These are phyloP conservation scores for Vidua chalybeata DNA, from an alignment of 2,113 vertebrate genomes.

Conservation along the genomic window DNA sequence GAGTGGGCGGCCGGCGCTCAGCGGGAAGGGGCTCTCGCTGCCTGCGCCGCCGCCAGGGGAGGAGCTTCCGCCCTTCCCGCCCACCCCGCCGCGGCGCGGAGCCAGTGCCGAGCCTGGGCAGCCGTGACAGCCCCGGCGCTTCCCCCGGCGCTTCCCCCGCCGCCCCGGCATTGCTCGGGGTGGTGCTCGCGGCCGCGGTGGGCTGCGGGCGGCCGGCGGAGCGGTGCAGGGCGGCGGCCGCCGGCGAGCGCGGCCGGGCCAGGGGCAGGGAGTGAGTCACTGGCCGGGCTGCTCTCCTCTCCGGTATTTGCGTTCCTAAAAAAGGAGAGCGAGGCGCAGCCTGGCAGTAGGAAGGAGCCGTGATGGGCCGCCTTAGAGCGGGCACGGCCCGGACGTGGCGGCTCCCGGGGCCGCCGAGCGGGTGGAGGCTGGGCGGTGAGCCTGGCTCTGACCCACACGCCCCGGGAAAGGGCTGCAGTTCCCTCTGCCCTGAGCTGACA, in stretches of 20 bases:
- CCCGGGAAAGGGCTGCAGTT: neutral
- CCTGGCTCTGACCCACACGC: neutral
- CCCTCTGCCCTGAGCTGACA: neutral
- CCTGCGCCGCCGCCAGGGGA: neutral
- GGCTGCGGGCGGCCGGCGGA: neutral
- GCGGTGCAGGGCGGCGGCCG: neutral
- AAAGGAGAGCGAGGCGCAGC: neutral
- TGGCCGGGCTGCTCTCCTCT: too few species aligned
- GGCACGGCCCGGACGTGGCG: neutral
- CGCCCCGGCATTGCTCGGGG: neutral
- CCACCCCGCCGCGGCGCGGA: neutral
- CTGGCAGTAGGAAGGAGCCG: neutral
- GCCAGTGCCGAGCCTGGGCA: neutral
- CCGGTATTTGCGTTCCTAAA: neutral
- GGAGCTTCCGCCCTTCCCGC: neutral
- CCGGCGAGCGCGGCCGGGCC: neutral
- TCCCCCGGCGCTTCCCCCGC: too few species aligned
- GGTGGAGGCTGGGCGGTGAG: neutral
- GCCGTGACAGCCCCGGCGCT: neutral
- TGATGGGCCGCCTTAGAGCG: accelerated
- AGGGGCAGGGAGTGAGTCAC: neutral
- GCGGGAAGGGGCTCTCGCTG: neutral
- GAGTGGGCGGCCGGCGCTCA: neutral
- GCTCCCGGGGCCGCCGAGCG: neutral
- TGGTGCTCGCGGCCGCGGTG: neutral